These are phyloP conservation scores for Thecophora atra DNA, from an alignment of 2,888 invertebrate species.

Conservation along the genomic window DNA sequence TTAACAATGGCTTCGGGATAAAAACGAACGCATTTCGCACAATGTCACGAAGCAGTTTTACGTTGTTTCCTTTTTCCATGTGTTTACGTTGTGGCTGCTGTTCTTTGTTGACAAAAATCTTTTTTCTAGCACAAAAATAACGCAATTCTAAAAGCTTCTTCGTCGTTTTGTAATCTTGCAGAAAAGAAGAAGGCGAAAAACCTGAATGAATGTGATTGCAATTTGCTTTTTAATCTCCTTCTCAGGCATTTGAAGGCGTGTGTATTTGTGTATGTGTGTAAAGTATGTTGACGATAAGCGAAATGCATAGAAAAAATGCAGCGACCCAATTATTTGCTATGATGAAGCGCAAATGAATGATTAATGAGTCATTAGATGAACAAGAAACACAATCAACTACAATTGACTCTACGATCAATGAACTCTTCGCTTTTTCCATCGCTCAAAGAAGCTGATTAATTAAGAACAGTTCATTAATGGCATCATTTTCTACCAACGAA, in stretches of 20 bases:
- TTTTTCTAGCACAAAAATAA: neutral
- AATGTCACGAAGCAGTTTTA: slow-evolving; percentile 26
- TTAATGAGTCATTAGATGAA: slow-evolving; percentile 10
- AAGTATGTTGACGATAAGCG: neutral
- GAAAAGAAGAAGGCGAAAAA: neutral
- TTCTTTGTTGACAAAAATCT: neutral
- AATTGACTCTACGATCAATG: neutral
- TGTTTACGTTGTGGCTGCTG: slow-evolving; percentile 13
- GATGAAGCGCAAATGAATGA: slow-evolving; percentile 9
- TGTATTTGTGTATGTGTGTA: too few species aligned
- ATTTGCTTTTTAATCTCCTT: neutral
- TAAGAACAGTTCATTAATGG: too few species aligned
- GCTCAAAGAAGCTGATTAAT: too few species aligned
- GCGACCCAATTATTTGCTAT: slow-evolving; percentile 19
- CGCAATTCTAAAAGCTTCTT: neutral
- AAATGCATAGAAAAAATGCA: slow-evolving; percentile 8
- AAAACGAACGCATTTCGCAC: neutral
- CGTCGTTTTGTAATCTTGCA: neutral
- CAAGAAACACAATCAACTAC: slow-evolving; percentile 8
- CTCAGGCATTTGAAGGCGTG: neutral
- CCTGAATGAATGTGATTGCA: neutral
- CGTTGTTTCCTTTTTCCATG: slow-evolving; percentile 17
- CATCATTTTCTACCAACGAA: too few species aligned
- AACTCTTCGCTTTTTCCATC: slow-evolving; percentile 7
- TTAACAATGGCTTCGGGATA: too few species aligned